Base-by-base conservation (phyloP, 1,140 invertebrate species). In the Acromyrmex heyeri region DNA sequence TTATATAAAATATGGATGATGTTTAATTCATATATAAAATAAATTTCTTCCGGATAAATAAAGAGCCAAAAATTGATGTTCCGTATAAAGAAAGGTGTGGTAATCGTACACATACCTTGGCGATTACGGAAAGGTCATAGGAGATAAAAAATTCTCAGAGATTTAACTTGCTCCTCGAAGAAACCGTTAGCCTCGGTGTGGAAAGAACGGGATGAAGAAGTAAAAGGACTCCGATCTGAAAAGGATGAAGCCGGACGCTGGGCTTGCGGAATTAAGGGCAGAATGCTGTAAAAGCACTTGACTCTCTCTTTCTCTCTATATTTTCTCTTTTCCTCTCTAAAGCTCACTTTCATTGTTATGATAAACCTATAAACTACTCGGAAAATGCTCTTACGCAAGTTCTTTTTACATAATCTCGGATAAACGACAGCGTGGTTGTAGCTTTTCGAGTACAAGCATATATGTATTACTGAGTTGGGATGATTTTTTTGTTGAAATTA, bases 181-280 rank as follows among this genome's bases (percentile, higher is more conserved):
- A 67, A 59, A 82, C 55, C 53, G 48, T 14, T 38, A n/a, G 65
- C 53, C 65, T 14, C 50, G 65, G 21, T 44, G 7, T 12, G 8
- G 64, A 69, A 77, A 48, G 48, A 78, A 38, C 55, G 50, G 77
- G n/a, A 86, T 55, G 69, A 88, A 76, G 77, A 79, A 61, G 61
- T 79, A 86, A 78, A 50, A 73, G 72, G 78, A 91, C 78, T 59
- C 79, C 62, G 72, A 44, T 76, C 53, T 62, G 30, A 73, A 85
- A 90, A 89, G 76, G 64, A 86, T 70, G 83, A 48, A 76, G 70
- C 48, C 57, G 50, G 78, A 83, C 57, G 34, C 72, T 83, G 59
- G 69, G 75, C 34, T 30, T 87, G 87, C 73, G 55, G 87, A 92
- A 92, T 92, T 91, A 92, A 91, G 86, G 78, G 77, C 77, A 82